Evolutionary conservation across 2,113 vertebrate genomes (phyloP).

Genomic region (Romanogobio albipinnatus): DNA sequence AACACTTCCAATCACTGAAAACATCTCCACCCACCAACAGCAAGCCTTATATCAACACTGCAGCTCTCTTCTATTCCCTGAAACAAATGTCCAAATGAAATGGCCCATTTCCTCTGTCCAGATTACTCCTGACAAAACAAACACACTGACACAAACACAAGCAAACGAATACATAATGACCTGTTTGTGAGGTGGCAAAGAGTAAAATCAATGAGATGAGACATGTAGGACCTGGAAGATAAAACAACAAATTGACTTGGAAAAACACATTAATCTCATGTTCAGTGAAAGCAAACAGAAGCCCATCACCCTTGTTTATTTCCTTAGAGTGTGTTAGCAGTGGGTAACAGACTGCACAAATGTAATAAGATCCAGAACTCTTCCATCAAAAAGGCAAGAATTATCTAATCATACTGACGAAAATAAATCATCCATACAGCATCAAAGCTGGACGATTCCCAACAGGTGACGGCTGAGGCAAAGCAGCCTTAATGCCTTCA

Average conservation of each 20-base stretch:
- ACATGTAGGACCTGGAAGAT: conserved; percentile 44
- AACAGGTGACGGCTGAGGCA: conserved; percentile 16
- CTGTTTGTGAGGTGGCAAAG: conserved; percentile 45
- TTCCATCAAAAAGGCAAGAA: conserved; percentile 44
- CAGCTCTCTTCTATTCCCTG: conserved; percentile 21
- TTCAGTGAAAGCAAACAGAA: conserved; percentile 42
- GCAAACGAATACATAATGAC: conserved; percentile 55
- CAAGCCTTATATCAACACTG: conserved; percentile 27
- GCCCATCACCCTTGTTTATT: conserved; percentile 45
- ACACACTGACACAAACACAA: conserved; percentile 41
- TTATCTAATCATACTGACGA: conserved; percentile 17
- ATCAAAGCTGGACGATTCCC: conserved; percentile 33
- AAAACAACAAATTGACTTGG: conserved; percentile 49
- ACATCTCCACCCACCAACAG: not conserved
- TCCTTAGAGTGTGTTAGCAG: conserved; percentile 43
- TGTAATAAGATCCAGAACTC: conserved; percentile 18
- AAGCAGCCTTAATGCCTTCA: conserved; percentile 17
- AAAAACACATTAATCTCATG: conserved; percentile 49
- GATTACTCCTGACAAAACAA: conserved; percentile 48
- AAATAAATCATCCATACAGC: conserved; percentile 40
- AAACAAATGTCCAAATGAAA: conserved; percentile 51
- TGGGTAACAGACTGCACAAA: conserved; percentile 41
- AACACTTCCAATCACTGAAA: conserved; percentile 4
- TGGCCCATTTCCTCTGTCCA: conserved; percentile 46
- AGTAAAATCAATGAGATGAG: conserved; percentile 53